These are phyloP conservation scores for Zaprionus taronus DNA, from an alignment of 1,140 invertebrate genomes.

Conservation along the genomic window DNA sequence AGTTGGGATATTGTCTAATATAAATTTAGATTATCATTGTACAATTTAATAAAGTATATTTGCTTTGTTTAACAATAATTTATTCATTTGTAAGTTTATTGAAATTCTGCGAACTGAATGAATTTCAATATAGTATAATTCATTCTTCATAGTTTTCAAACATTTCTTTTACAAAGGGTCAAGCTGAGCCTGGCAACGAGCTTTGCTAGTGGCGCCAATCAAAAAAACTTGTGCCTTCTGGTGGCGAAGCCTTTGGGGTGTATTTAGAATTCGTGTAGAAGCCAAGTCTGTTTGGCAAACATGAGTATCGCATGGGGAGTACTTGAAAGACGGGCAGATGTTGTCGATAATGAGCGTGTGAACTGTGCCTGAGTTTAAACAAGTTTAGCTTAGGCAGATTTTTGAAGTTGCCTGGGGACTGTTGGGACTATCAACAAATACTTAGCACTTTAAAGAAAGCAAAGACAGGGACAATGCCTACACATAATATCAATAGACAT, in stretches of 20 bases:
- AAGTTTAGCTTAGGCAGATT: background rate
- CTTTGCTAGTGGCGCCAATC: background rate
- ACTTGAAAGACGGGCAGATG: background rate
- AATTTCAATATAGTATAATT: too few species aligned
- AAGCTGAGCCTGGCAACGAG: background rate
- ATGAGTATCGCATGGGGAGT: constrained; percentile 3
- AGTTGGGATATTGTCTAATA: too few species aligned
- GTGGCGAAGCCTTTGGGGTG: background rate
- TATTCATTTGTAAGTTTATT: too few species aligned
- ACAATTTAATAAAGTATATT: too few species aligned
- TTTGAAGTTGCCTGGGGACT: background rate
- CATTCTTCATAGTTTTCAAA: background rate
- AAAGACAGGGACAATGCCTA: background rate
- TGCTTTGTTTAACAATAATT: too few species aligned
- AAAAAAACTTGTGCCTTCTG: background rate
- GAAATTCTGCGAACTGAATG: too few species aligned
- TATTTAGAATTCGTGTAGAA: background rate
- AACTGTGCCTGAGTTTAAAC: background rate
- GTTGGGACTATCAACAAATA: background rate
- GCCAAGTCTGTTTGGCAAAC: background rate
- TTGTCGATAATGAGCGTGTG: constrained; percentile 7
- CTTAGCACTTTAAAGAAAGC: background rate
- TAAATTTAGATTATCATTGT: too few species aligned
- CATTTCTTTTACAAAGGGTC: too few species aligned
- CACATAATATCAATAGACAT: too few species aligned